These are phyloP conservation scores for Zonitis immaculata DNA, from an alignment of 2,888 invertebrate species.

Conservation along the genomic window DNA sequence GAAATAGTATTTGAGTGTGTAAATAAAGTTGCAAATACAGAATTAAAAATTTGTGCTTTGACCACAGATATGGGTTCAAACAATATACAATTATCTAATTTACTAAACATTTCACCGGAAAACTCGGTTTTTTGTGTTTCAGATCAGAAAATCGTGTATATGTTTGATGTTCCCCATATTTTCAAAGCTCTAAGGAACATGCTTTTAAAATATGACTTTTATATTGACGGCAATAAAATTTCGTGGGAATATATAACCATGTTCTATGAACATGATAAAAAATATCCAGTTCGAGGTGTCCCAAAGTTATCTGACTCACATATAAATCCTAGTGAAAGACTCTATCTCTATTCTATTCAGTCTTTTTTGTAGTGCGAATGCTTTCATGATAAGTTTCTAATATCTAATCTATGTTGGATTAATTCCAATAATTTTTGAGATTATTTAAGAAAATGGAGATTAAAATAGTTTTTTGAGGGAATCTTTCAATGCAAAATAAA, in stretches of 20 bases:
- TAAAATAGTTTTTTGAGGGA: too few species aligned
- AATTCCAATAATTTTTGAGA: too few species aligned
- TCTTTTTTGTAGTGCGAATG: too few species aligned
- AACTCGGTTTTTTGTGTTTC: not conserved
- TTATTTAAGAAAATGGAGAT: too few species aligned
- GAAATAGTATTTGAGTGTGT: not conserved
- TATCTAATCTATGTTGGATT: too few species aligned
- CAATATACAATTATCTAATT: constrained; percentile 8
- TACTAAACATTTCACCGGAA: constrained; percentile 2
- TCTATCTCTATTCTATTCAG: too few species aligned
- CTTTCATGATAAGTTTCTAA: too few species aligned
- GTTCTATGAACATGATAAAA: not conserved
- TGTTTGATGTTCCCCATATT: constrained; percentile 6
- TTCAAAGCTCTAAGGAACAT: constrained; percentile 5
- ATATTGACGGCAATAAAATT: too few species aligned
- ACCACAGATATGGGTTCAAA: constrained; percentile 8
- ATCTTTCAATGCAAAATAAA: too few species aligned
- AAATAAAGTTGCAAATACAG: not conserved
- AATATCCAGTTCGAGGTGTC: not conserved
- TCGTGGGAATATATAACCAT: not conserved
- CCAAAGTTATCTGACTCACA: not conserved
- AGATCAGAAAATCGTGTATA: constrained; percentile 3
- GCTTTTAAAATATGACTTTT: not conserved
- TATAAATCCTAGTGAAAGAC: not conserved
- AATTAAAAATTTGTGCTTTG: constrained; percentile 3